phyloP scores from a whole-genome alignment of 1,140 invertebrate genomes.

The Lethrus apterus region DNA sequence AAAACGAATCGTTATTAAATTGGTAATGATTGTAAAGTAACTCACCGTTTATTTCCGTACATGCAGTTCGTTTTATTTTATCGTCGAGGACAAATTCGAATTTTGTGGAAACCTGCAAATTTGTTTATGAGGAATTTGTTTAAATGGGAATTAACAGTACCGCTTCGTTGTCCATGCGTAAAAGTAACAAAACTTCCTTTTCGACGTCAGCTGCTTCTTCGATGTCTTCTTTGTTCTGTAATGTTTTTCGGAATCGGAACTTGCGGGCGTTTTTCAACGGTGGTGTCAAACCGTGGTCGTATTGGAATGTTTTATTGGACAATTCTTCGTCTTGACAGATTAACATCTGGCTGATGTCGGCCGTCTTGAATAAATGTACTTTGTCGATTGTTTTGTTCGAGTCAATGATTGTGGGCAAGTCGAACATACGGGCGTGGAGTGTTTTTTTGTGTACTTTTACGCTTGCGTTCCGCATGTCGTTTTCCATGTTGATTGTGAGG shows the following conservation, averaged over 20 bases:
- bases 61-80: not conserved
- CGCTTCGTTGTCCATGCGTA: slow-evolving; percentile 34
- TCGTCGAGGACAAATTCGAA: slow-evolving; percentile 12
- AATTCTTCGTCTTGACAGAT: slow-evolving; percentile 15
- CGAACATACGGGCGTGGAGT: slow-evolving; percentile 25
- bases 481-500: slow-evolving; percentile 28
- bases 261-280: slow-evolving; percentile 36
- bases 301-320: slow-evolving; percentile 3
- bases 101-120: slow-evolving; percentile 5
- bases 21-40: no score
- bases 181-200: slow-evolving; percentile 34
- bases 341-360: slow-evolving; percentile 34
- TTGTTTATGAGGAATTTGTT: not conserved
- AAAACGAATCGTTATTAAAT: not conserved
- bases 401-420: slow-evolving; percentile 37
- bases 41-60: slow-evolving; percentile 3
- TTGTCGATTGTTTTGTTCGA: slow-evolving; percentile 33
- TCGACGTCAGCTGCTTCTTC: slow-evolving; percentile 28
- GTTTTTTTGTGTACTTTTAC: slow-evolving; percentile 24
- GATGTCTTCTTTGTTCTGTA: slow-evolving; percentile 28
- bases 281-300: slow-evolving; percentile 29
- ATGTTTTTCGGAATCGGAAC: slow-evolving; percentile 33
- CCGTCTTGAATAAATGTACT: slow-evolving; percentile 31
- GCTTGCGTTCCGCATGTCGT: slow-evolving; percentile 15
- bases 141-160: slow-evolving; percentile 20